Evolutionary conservation across 2,888 invertebrate species (phyloP).

Genomic region (Chloromyia formosa): DNA sequence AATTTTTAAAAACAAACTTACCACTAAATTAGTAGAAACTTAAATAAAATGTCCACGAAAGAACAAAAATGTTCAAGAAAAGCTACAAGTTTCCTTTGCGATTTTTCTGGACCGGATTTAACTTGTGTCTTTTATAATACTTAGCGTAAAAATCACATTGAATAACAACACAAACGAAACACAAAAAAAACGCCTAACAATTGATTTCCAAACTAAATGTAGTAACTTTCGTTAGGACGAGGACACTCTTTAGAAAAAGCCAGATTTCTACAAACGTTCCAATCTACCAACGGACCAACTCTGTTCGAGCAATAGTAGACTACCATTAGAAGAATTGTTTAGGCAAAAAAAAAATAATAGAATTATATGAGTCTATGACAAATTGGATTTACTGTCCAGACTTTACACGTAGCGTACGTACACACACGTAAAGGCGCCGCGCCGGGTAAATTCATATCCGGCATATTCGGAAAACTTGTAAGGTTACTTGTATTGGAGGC

Average conservation of each 20-base stretch:
- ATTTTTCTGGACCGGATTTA: background rate
- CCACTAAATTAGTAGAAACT: constrained; percentile 45
- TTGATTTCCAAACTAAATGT: background rate
- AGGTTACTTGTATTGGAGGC: constrained; percentile 10
- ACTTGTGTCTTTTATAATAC: background rate
- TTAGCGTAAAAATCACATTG: background rate
- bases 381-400: constrained; percentile 45
- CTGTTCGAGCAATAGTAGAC: constrained; percentile 42
- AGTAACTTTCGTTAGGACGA: background rate
- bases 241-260: constrained; percentile 13
- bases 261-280: constrained; percentile 48
- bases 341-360: constrained; percentile 42
- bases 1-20: constrained; percentile 48
- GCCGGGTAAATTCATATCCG: background rate
- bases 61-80: background rate
- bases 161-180: constrained; percentile 12
- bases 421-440: constrained; percentile 39
- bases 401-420: constrained; percentile 36
- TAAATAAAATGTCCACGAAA: constrained; percentile 38
- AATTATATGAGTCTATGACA: constrained; percentile 46
- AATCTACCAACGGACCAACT: constrained; percentile 49
- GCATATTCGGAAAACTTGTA: constrained; percentile 26
- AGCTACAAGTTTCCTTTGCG: background rate
- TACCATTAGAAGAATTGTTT: background rate
- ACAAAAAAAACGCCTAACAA: background rate